Percentiles rank a stretch among this genome's conserved stretches.
phyloP scores from a whole-genome alignment of 2,113 vertebrate genomes.

The Proterorhinus semilunaris region DNA sequence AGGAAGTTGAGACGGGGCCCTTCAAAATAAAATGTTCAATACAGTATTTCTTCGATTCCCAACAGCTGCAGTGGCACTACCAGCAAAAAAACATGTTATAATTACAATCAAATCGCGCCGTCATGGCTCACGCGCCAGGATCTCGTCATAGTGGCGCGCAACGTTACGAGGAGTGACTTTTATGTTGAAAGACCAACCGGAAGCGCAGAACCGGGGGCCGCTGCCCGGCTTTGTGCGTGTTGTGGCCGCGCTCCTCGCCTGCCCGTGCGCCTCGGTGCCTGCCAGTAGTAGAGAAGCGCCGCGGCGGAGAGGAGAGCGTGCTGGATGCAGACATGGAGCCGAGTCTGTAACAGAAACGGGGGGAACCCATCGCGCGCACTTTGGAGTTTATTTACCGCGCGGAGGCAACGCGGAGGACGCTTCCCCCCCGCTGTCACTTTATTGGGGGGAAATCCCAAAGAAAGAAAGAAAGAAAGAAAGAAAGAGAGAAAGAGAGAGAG shows the following conservation, averaged over 20 bases:
- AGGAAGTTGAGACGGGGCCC: background rate
- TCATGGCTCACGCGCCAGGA: too few species aligned
- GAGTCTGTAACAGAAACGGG: constrained; percentile 7
- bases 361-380: constrained; percentile 2
- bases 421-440: background rate
- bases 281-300: constrained; percentile 21
- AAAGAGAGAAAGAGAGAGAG: too few species aligned
- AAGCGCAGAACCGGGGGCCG: constrained; percentile 26
- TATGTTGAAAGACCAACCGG: background rate
- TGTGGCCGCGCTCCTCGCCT: background rate
- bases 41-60: background rate
- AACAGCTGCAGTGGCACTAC: background rate
- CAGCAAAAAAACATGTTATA: background rate
- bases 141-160: too few species aligned
- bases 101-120: too few species aligned
- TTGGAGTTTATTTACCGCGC: background rate
- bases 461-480: background rate
- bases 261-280: background rate
- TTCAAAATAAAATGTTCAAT: constrained; percentile 24
- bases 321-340: background rate
- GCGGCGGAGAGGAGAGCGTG: background rate
- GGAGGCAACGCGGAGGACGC: background rate
- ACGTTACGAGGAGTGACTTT: background rate
- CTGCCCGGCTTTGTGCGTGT: background rate
- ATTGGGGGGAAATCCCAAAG: background rate